A percentile compares a stretch with the other conserved stretches of the same genome.
Conservation (phyloP, 2,113 vertebrate species). For the Solenodon paradoxus region DNA sequence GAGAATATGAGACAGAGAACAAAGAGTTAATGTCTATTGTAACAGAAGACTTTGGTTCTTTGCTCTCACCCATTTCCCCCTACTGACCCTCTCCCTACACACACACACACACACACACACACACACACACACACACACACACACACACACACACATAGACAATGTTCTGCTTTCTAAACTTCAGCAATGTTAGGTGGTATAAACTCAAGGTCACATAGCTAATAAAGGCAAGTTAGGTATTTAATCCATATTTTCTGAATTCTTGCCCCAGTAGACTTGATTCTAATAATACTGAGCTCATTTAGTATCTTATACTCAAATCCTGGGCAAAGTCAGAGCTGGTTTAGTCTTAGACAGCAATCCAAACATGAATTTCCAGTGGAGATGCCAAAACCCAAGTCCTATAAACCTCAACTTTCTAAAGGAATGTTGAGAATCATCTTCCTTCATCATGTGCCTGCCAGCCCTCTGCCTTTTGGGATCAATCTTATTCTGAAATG, state of each 20-base stretch:
- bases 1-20: not conserved
- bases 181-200: not conserved
- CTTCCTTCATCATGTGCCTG: not conserved
- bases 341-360: not conserved
- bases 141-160: not conserved
- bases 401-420: constrained; percentile 26
- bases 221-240: not conserved
- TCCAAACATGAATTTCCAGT: constrained; percentile 36
- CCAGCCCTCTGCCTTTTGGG: constrained; percentile 32
- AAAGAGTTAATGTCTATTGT: not conserved
- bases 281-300: constrained; percentile 36
- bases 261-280: not conserved
- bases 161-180: not conserved
- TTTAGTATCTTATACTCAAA: not conserved
- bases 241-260: not conserved
- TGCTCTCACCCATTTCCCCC: not conserved
- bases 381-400: constrained; percentile 34
- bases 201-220: not conserved
- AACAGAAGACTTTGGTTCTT: not conserved
- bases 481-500: constrained; percentile 42
- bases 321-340: not conserved
- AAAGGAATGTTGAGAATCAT: constrained; percentile 24
- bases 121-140: not conserved
- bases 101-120: not conserved
- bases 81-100: too few species aligned